Evolutionary conservation across 1,140 invertebrate genomes (phyloP), one percentile per base, ranked within the genome.

Genomic region (Dreissena polymorpha): DNA sequence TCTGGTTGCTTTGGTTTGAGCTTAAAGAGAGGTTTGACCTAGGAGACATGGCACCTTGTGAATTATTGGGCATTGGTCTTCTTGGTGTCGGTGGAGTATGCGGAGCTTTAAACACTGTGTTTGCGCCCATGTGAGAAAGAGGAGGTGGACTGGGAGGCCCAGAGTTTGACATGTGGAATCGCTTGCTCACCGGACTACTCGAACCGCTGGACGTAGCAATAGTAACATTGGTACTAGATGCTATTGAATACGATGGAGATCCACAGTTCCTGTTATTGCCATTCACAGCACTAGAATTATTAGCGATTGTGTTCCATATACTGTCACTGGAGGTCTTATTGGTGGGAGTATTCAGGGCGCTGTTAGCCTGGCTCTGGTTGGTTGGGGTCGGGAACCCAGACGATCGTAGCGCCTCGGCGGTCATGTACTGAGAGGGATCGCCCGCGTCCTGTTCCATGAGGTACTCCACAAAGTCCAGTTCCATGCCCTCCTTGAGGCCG

Each of bases 401-500:
- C 10, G 81, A 76, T 5, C 75, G 63, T n/a, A 90, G 86, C 10
- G 88, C 88, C 64, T 90, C 89, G 13, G 88, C 88, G 5, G 90
- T 91, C 90, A 91, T 91, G 77, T 91, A 91, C n/a, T 86, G 71
- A 5, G 90, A 89, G 5, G 89, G 90, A 67, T 91, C 89, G 14
- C 75, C 85, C 69, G 86, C 87, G 50, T 91, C 90, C 70, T 91
- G 90, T 83, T 92, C 91, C 91, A 92, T 92, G 12, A 90, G 86
- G 67, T 91, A 91, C 83, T 93, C 92, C 16, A 91, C 89, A 86
- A 93, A 91, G 83, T 93, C 92, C 63, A 93, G 80, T 73, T 93
- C 92, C 90, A 92, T 93, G 14, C 90, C 91, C 55, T 92, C 91
- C 77, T 93, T 91, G 88, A 93, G 91, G 1, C 92, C 92, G 65